Percentiles rank a stretch among this genome's conserved stretches.
phyloP scores from a whole-genome alignment of 2,888 invertebrate species.

The Drosophila nigricruria region DNA sequence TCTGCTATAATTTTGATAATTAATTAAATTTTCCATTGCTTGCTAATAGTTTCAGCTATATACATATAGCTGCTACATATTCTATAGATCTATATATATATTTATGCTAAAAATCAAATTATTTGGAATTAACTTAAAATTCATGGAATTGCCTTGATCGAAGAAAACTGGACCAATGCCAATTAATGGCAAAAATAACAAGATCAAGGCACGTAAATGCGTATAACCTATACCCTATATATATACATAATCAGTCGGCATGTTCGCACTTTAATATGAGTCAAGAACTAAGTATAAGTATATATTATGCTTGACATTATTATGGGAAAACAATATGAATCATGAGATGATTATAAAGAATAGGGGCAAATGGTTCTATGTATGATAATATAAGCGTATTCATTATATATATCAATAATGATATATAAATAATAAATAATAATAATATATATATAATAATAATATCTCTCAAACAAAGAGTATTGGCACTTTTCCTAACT shows the following conservation, averaged over 20 bases:
- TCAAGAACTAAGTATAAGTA: conserved; percentile 13
- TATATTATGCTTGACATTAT: conserved; percentile 10
- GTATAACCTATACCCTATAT: conserved; percentile 8
- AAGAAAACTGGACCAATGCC: conserved; percentile 41
- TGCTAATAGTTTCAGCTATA: background rate
- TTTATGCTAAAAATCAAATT: background rate
- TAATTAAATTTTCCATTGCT: conserved; percentile 2
- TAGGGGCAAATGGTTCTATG: background rate
- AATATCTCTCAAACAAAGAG: conserved; percentile 17
- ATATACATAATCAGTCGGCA: conserved; percentile 6
- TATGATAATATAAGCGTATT: background rate
- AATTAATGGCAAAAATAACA: conserved; percentile 21
- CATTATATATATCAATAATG: background rate
- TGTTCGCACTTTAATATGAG: conserved; percentile 9
- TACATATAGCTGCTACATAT: background rate
- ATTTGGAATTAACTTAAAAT: conserved; percentile 25
- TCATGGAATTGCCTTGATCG: conserved; percentile 20
- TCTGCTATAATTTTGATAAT: background rate
- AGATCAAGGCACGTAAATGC: background rate
- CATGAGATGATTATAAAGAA: conserved; percentile 1
- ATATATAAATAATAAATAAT: background rate
- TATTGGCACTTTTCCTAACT: conserved; percentile 22
- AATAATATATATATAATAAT: background rate
- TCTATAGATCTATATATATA: background rate
- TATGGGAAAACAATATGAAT: conserved; percentile 27